phyloP scores from a whole-genome alignment of 2,888 invertebrate species.

The Euspilapteryx auroguttella region DNA sequence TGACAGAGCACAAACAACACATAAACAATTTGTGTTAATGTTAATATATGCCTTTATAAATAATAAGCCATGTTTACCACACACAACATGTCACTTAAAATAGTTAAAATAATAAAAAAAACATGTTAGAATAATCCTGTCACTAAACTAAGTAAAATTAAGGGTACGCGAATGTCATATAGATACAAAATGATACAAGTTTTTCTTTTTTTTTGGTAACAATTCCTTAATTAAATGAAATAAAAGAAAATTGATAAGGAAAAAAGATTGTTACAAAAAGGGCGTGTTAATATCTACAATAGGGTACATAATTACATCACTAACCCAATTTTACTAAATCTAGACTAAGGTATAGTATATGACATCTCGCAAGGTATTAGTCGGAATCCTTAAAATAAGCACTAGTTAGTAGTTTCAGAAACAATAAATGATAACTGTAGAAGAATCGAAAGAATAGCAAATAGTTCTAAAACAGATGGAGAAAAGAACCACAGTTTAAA shows the following conservation, averaged over 20 bases:
- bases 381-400: neutral
- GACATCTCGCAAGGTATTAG: neutral
- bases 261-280: conserved; percentile 18
- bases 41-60: conserved; percentile 18
- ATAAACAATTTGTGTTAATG: too few species aligned
- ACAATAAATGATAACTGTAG: neutral
- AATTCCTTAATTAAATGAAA: conserved; percentile 38
- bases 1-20: too few species aligned
- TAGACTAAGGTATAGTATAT: conserved; percentile 19
- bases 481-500: neutral
- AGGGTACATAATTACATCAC: conserved; percentile 28
- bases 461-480: neutral
- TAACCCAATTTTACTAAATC: conserved; percentile 31
- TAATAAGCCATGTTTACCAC: conserved; percentile 6
- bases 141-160: conserved; percentile 15
- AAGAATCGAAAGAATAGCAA: neutral
- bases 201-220: conserved; percentile 64
- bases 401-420: neutral
- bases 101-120: too few species aligned
- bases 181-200: conserved; percentile 22
- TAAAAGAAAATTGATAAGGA: conserved; percentile 17
- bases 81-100: conserved; percentile 5
- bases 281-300: conserved; percentile 23
- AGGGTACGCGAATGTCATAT: conserved; percentile 23
- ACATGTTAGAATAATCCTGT: too few species aligned